phyloP scores from a whole-genome alignment of 2,113 vertebrate species.

The Mellivora capensis region DNA sequence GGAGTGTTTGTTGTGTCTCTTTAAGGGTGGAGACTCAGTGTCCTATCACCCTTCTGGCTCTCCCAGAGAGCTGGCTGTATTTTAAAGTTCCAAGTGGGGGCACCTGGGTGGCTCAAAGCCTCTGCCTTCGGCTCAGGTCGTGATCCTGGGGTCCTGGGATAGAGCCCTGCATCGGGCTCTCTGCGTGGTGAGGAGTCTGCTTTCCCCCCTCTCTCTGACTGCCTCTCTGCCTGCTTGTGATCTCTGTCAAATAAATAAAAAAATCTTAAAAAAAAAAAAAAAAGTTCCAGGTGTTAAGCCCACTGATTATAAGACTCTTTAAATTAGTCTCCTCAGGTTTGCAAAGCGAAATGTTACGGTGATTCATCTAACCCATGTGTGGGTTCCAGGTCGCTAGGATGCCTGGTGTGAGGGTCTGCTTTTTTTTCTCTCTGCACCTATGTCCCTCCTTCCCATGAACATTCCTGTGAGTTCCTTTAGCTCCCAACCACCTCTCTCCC shows the following conservation, averaged over 20 bases:
- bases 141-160: too few species aligned
- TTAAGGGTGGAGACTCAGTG: neutral
- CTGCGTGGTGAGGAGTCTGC: too few species aligned
- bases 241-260: too few species aligned
- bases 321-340: neutral
- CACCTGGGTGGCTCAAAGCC: too few species aligned
- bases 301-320: neutral
- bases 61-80: neutral
- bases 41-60: neutral
- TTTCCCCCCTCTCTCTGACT: too few species aligned
- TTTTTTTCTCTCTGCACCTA: neutral
- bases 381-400: neutral
- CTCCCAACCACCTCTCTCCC: neutral
- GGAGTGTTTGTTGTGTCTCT: neutral
- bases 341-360: neutral
- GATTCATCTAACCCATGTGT: neutral
- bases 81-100: neutral
- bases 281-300: neutral
- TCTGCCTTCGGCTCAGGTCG: too few species aligned
- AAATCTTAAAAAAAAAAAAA: too few species aligned
- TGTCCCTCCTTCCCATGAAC: neutral
- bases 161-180: too few species aligned
- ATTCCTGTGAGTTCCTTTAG: neutral
- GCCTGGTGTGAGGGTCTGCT: neutral
- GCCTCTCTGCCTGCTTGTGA: too few species aligned